Evolutionary conservation across 92 coral and sea anemone species (phyloP), one percentile per base, ranked within the genome.

Genomic region (Phymanthus crucifer): DNA sequence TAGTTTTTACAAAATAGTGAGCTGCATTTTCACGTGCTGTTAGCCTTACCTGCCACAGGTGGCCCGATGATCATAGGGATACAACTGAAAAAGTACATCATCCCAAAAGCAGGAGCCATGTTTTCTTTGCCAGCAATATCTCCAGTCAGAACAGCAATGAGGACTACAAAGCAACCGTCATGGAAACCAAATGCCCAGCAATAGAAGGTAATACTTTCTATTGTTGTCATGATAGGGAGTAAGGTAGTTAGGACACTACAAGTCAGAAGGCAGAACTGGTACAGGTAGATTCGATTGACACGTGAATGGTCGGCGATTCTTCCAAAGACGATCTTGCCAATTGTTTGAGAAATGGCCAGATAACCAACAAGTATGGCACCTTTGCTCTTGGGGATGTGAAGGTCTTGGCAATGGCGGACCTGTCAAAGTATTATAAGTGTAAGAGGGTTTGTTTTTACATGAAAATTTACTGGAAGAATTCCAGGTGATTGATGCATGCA

Each of bases 401-500:
- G 86, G 66, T 92, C 97, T 88, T 92, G 94, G 24, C 97, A 83
- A 54, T 92, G 97, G 24, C 94, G 90, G 21, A 92, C 94, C 97
- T 92, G 82, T 33, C 34, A 52, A 26, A 27, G 23, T n/a, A 35
- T 19, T 4, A 45, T 23, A 27, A 50, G 16, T 21, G 1, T 5
- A 24, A 54, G 27, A 54, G n/a, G 64, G 31, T 54, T 54, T 26
- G 31, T 54, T 54, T 26, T 54, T 7, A 54, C 64, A 8, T 24
- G 64, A 54, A 54, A 21, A 21, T 54, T 29, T 21, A n/a, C 10
- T 21, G 27, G 27, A 54, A 54, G 64, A 54, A 24, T 24, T 13
- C 1, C 10, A 18, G 4, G 13, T 21, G 21, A 52, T 18, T n/a
- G 9, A 9, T 8, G 48, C 48, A 43, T 5, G 48, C 48, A 43